phyloP scores from a whole-genome alignment of 1,140 invertebrate species.

The Marisa cornuarietis region DNA sequence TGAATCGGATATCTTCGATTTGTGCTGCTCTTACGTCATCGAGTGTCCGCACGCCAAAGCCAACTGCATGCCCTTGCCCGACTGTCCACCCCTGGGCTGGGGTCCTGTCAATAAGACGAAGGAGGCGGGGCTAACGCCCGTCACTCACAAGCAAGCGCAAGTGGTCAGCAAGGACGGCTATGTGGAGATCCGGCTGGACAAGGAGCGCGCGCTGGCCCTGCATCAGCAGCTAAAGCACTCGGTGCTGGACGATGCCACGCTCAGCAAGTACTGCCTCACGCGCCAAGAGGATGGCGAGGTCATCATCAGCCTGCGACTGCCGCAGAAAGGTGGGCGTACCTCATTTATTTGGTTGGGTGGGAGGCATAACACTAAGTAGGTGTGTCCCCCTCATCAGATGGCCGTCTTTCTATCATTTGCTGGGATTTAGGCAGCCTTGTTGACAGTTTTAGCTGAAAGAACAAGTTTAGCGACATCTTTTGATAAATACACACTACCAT shows the following conservation, averaged over 20 bases:
- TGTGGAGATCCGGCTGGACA: slow-evolving; percentile 56
- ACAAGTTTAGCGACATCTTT: too few species aligned
- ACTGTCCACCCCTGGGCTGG: slow-evolving; percentile 59
- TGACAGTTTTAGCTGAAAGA: too few species aligned
- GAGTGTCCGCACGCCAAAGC: slow-evolving; percentile 45
- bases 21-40: slow-evolving; percentile 60
- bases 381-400: too few species aligned
- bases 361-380: too few species aligned
- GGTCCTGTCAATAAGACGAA: slow-evolving; percentile 53
- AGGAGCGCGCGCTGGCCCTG: slow-evolving; percentile 49
- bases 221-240: slow-evolving; percentile 55
- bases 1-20: slow-evolving; percentile 55
- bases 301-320: slow-evolving; percentile 54
- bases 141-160: slow-evolving; percentile 56
- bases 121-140: slow-evolving; percentile 52
- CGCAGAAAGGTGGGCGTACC: slow-evolving; percentile 52
- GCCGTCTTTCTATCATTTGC: too few species aligned
- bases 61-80: slow-evolving; percentile 56
- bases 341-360: too few species aligned
- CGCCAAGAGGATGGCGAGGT: slow-evolving; percentile 52
- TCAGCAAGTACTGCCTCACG: slow-evolving; percentile 54
- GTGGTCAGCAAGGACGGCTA: slow-evolving; percentile 53
- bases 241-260: slow-evolving; percentile 55
- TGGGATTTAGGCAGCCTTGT: too few species aligned
- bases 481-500: too few species aligned